Conservation (phyloP, 2,888 invertebrate species). For the Neoitamus cyanurus region DNA sequence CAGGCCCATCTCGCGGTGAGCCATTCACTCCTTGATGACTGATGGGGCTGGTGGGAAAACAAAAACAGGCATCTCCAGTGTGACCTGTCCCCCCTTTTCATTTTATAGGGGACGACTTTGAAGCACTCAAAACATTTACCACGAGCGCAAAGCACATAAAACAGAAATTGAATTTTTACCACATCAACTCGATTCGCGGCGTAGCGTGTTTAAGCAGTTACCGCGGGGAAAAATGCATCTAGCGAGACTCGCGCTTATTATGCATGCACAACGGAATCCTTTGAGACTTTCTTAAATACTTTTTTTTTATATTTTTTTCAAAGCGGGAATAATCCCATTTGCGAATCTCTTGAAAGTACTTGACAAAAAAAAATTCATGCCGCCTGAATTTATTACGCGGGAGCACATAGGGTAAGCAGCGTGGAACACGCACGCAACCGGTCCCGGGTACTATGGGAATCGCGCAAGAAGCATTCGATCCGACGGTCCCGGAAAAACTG, state of each 20-base stretch:
- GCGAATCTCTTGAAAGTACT: background rate
- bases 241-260: background rate
- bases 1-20: background rate
- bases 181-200: background rate
- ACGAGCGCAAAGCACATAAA: background rate
- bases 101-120: background rate
- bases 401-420: background rate
- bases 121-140: background rate
- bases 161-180: background rate
- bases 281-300: background rate
- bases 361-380: background rate
- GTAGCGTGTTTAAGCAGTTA: background rate
- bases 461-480: background rate
- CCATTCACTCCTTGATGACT: background rate
- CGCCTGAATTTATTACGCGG: background rate
- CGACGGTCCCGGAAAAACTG: background rate
- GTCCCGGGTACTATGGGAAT: background rate
- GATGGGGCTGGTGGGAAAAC: background rate
- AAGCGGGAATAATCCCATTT: background rate
- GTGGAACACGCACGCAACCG: background rate
- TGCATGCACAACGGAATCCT: background rate
- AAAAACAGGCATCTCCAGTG: background rate
- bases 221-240: background rate
- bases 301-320: background rate
- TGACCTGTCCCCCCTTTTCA: background rate